Base-by-base conservation (phyloP, 1,140 invertebrate genomes). In the Bradynema listronoti region DNA sequence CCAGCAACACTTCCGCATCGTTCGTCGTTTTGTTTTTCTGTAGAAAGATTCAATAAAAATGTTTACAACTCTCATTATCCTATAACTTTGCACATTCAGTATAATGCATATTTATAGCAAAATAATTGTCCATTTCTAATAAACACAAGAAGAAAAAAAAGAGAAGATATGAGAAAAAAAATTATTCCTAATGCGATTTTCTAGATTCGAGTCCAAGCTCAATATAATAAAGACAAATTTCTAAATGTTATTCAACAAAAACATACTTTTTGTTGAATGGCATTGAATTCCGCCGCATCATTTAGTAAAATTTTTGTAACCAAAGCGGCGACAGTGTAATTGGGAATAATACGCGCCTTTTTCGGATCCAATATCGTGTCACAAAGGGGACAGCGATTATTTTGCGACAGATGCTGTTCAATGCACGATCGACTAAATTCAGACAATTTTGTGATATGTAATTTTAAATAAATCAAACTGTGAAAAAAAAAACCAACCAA, bases 251-350 rank as follows among this genome's bases (percentile, higher is more conserved):
- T 43, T 24, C 30, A 59, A 19, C 52, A 56, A 3, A 41, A 41
- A n/a, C n/a, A n/a, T n/a, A n/a, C n/a, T n/a, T 24, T 25, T 49
- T 56, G 53, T 42, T 14, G 1, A 45, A 45, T 6, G 24, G 24
- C 2, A 46, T 33, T 11, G 9, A 46, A 49, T 53, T 25, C 22
- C 24, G 46, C 16, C 0, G 52, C 33, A 22, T 19, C 24, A 22
- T 39, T 39, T n/a, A 61, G 66, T 59, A 63, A 78, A 79, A 81
- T 36, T 88, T 78, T 78, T 89, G 89, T n/a, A n/a, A 80, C 92
- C 89, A 0, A 90, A 89, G 78, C 89, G 89, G 39, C 92, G 86
- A 65, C 87, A 83, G 55, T 89, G 86, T 34, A 84, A 81, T 32
- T 83, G 83, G 1, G 84, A 84, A 9, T 91, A 81, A 24, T 84